These are phyloP conservation scores for Boloria euphrosyne DNA, from an alignment of 2,888 invertebrate genomes.

Conservation along the genomic window DNA sequence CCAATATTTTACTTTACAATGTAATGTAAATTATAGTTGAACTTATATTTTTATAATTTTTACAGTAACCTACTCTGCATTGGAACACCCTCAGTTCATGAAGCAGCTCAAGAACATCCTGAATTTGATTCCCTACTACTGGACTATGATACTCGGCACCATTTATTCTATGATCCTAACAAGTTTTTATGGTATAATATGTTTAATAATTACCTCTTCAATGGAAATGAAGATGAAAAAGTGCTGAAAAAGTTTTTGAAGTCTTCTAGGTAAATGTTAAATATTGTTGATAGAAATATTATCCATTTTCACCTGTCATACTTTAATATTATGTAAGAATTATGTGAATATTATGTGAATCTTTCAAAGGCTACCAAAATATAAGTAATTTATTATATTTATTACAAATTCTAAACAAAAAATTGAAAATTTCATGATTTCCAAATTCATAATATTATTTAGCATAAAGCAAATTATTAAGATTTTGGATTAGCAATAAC, in stretches of 20 bases:
- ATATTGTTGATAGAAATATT: background rate
- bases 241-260: conserved; percentile 85
- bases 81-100: conserved; percentile 92
- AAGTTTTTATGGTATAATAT: conserved; percentile 93
- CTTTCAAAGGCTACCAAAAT: no score
- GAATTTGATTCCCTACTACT: conserved; percentile 85
- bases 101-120: conserved; percentile 77
- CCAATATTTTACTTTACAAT: background rate
- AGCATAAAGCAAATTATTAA: no score
- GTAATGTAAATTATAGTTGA: background rate
- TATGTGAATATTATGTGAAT: no score
- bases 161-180: conserved; percentile 83
- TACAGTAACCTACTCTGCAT: conserved; percentile 86
- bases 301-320: background rate
- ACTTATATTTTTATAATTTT: background rate
- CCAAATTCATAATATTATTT: no score
- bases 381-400: no score
- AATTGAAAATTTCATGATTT: no score
- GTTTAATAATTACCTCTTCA: conserved; percentile 94
- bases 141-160: conserved; percentile 90
- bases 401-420: no score
- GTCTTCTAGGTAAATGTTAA: conserved; percentile 67
- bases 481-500: no score
- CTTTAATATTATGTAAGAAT: no score
- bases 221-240: conserved; percentile 78